Evolutionary conservation across 2,797 vertebrate species (phyloP).

Genomic region (Botia almorhae): DNA sequence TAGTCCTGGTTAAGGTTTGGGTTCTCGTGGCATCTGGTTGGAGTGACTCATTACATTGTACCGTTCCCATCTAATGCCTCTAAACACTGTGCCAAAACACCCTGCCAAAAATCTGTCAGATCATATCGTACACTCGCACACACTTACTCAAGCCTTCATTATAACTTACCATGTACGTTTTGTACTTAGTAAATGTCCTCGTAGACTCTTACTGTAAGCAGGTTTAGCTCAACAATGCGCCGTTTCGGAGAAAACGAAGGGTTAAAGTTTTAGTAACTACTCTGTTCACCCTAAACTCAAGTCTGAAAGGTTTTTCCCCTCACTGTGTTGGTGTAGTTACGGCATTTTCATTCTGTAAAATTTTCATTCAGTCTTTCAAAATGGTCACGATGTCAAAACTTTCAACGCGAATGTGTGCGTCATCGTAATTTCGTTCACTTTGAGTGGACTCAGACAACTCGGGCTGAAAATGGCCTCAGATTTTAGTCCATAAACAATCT

Average conservation of each 20-base stretch:
- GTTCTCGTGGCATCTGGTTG: background rate
- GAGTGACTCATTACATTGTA: background rate
- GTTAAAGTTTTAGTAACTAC: no score
- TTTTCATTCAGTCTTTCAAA: no score
- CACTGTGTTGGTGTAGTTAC: no score
- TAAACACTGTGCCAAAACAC: background rate
- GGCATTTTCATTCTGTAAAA: no score
- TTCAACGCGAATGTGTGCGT: background rate
- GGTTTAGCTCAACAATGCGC: no score
- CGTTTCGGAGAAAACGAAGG: no score
- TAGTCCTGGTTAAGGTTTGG: slow-evolving; percentile 12
- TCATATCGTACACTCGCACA: background rate
- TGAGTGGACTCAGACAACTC: background rate
- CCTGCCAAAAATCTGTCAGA: background rate
- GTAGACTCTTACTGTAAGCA: background rate
- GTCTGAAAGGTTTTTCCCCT: no score
- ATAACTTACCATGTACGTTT: background rate
- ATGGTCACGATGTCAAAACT: background rate
- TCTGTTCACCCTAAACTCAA: no score
- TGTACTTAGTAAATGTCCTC: no score
- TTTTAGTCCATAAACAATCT: slow-evolving; percentile 14
- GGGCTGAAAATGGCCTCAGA: background rate
- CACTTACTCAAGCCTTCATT: background rate
- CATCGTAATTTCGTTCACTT: background rate
- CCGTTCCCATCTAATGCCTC: background rate